These are phyloP conservation scores for Noctuana brunneofusca DNA, from an alignment of 2,888 invertebrate genomes.

Conservation along the genomic window DNA sequence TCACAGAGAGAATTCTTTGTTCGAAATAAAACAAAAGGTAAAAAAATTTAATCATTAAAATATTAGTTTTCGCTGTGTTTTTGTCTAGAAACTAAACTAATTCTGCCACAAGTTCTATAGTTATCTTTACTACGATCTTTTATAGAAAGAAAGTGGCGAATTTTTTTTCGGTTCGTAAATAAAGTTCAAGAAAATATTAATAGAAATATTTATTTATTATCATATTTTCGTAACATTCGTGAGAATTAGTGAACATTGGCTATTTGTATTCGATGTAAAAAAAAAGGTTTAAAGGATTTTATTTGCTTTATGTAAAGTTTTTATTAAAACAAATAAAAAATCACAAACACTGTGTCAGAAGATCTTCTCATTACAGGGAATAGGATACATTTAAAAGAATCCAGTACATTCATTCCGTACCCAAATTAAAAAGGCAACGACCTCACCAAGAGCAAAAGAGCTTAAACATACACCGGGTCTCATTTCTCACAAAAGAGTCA, in stretches of 20 bases:
- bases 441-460: constrained; percentile 49
- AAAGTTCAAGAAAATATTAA: too few relatives aligned
- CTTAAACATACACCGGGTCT: constrained; percentile 50
- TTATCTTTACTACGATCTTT: too few relatives aligned
- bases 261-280: too few relatives aligned
- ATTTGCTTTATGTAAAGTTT: background rate
- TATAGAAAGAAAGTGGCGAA: too few relatives aligned
- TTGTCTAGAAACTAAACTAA: background rate
- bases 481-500: constrained; percentile 54
- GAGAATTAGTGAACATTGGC: too few relatives aligned
- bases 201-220: too few relatives aligned
- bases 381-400: constrained; percentile 28
- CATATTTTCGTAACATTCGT: too few relatives aligned
- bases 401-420: constrained; percentile 19
- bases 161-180: too few relatives aligned
- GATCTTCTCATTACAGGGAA: constrained; percentile 12
- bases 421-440: constrained; percentile 45
- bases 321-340: background rate
- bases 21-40: background rate
- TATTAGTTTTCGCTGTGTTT: background rate
- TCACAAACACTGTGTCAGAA: background rate
- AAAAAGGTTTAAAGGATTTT: too few relatives aligned
- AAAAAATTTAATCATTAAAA: too few relatives aligned
- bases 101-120: too few relatives aligned
- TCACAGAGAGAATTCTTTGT: background rate